phyloP scores from a whole-genome alignment of 1,140 invertebrate genomes.

The Temnothorax curvispinosus region DNA sequence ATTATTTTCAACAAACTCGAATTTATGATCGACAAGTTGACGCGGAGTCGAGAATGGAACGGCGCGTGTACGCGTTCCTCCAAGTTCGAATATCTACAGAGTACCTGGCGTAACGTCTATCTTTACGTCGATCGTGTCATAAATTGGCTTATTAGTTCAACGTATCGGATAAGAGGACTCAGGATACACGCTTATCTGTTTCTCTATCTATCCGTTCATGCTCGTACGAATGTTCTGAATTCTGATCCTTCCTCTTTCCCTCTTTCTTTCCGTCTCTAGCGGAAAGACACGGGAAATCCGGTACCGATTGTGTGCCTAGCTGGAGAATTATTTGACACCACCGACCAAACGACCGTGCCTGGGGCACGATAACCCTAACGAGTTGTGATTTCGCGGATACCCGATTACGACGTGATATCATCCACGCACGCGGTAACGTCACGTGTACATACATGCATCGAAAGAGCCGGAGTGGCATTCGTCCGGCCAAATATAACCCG shows the following conservation, averaged over 20 bases:
- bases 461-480: slow-evolving; percentile 34
- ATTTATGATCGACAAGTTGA: slow-evolving; percentile 21
- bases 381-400: slow-evolving; percentile 32
- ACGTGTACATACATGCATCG: slow-evolving; percentile 23
- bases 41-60: not conserved
- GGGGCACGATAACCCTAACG: slow-evolving; percentile 37
- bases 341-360: not conserved
- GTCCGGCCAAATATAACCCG: slow-evolving; percentile 64
- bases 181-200: slow-evolving; percentile 58
- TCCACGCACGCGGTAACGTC: slow-evolving; percentile 47
- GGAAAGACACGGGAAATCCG: not conserved
- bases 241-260: not conserved
- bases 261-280: not conserved
- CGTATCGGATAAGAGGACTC: slow-evolving; percentile 11
- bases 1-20: slow-evolving; percentile 14
- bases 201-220: slow-evolving; percentile 24
- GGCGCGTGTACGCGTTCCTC: not conserved
- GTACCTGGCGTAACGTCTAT: not conserved
- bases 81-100: not conserved
- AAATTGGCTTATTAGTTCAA: slow-evolving; percentile 59
- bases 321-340: not conserved
- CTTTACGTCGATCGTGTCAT: slow-evolving; percentile 23
- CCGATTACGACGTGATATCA: slow-evolving; percentile 38
- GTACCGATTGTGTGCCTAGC: slow-evolving; percentile 21
- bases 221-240: not conserved